Evolutionary conservation across 2,888 invertebrate species (phyloP).

Genomic region (Neoitamus cyanurus): DNA sequence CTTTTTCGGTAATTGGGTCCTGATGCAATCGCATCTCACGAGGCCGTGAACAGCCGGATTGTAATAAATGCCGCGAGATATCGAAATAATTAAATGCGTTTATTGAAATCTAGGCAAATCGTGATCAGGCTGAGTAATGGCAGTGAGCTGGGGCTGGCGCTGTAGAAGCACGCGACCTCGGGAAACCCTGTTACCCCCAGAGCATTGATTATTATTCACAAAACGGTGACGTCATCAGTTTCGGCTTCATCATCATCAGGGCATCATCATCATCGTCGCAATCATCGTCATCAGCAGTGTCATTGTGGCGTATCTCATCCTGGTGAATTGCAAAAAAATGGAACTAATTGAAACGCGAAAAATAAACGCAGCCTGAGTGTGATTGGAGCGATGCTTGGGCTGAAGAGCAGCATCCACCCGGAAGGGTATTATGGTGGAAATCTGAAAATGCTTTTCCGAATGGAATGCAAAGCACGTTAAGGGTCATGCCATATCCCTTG

Average conservation of each 20-base stretch:
- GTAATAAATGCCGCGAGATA: not conserved
- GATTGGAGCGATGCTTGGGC: not conserved
- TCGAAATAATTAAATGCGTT: conserved; percentile 30
- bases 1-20: not conserved
- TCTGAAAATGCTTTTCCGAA: conserved; percentile 30
- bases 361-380: not conserved
- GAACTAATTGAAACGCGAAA: conserved; percentile 15
- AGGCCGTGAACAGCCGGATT: not conserved
- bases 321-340: not conserved
- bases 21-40: not conserved
- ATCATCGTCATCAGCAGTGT: not conserved
- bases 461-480: conserved; percentile 49
- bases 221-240: not conserved
- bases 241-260: not conserved
- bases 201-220: not conserved
- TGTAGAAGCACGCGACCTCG: not conserved
- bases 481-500: conserved; percentile 26
- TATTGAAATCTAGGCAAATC: conserved; percentile 23
- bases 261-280: conserved; percentile 1
- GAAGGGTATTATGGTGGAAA: not conserved
- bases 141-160: not conserved
- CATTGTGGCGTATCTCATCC: not conserved
- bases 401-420: not conserved
- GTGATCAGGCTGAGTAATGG: not conserved
- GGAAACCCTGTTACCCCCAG: not conserved